These are phyloP conservation scores for Drosophila koepferae DNA, from an alignment of 2,888 invertebrate genomes.

Conservation along the genomic window DNA sequence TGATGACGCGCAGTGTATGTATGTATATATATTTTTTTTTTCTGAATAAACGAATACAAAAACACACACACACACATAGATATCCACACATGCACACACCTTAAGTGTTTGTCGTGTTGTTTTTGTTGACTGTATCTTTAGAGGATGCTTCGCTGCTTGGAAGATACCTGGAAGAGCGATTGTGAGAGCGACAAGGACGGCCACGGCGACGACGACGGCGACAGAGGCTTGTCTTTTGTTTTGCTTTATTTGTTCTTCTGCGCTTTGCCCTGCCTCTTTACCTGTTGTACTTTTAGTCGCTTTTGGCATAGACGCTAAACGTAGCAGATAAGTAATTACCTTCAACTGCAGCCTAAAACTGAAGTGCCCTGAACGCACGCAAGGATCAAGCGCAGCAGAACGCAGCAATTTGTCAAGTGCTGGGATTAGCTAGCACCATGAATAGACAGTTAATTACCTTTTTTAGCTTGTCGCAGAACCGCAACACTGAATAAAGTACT, in stretches of 20 bases:
- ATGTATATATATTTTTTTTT: no score
- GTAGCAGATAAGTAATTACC: constrained; percentile 2
- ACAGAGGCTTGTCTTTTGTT: constrained; percentile 44
- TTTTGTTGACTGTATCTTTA: no score
- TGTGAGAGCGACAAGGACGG: no score
- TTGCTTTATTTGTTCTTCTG: constrained; percentile 49
- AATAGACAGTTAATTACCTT: constrained; percentile 19
- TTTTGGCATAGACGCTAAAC: neutral
- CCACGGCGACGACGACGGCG: neutral
- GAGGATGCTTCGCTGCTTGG: no score
- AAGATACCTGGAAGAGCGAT: no score
- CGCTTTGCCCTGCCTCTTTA: constrained; percentile 22
- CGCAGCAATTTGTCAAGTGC: neutral
- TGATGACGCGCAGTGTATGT: no score
- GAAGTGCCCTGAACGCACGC: neutral
- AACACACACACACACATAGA: no score
- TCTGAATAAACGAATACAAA: no score
- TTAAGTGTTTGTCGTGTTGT: no score
- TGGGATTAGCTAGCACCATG: neutral
- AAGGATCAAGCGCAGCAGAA: constrained; percentile 1
- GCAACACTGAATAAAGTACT: constrained; percentile 38
- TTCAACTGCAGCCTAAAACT: constrained; percentile 2
- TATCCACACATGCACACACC: no score
- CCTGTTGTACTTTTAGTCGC: constrained; percentile 20
- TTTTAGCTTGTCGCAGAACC: constrained; percentile 19